Conservation (phyloP, 2,113 vertebrate species). For the Hepsetus odoe region DNA sequence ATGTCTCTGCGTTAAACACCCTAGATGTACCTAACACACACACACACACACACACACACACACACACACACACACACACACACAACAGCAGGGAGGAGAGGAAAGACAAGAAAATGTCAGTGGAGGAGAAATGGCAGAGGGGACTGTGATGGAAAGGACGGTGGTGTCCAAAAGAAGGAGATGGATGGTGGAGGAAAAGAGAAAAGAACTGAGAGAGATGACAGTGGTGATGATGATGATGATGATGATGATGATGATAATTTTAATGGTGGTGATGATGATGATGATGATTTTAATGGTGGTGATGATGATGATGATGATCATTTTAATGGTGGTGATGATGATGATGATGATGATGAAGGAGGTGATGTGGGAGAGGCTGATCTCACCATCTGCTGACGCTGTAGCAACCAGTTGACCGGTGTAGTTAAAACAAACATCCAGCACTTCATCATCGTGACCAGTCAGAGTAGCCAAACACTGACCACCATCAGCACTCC, state of each 20-base stretch:
- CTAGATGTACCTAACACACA: conserved; percentile 87
- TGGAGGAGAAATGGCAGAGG: background rate
- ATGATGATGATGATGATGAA: background rate
- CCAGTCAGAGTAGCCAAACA: conserved; percentile 82
- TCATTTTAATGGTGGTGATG: background rate
- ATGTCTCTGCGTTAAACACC: conserved; percentile 81
- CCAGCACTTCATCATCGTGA: conserved; percentile 87
- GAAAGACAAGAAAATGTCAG: background rate
- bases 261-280: background rate
- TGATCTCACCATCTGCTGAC: conserved; percentile 86
- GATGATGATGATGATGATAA: background rate
- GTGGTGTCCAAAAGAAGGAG: background rate
- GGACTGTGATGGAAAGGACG: background rate
- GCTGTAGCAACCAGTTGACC: conserved; percentile 89
- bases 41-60: no score
- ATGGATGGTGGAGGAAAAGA: background rate
- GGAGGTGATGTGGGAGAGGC: background rate
- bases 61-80: no score
- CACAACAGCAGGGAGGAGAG: background rate
- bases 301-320: background rate
- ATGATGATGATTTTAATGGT: background rate
- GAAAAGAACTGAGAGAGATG: no score
- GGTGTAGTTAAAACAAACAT: conserved; percentile 90
- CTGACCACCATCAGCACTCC: conserved; percentile 81
- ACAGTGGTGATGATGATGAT: background rate